A percentile compares a stretch with the other conserved stretches of the same genome.
Evolutionary conservation across 2,888 invertebrate genomes (phyloP).

Genomic region (Caenorhabditis becei): DNA sequence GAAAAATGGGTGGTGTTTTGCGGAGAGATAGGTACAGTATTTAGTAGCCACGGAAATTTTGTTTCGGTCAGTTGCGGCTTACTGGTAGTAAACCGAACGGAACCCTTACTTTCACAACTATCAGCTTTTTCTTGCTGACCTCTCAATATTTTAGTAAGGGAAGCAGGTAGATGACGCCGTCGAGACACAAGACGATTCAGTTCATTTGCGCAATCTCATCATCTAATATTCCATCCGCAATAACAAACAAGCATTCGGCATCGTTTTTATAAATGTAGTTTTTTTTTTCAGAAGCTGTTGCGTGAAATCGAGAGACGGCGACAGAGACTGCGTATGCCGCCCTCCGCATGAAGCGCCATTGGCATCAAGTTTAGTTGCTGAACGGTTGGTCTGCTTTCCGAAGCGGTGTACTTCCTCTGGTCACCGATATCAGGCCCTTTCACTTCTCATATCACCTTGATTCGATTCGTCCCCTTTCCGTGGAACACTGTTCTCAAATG

Average conservation of each 20-base stretch:
- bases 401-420: constrained; percentile 53
- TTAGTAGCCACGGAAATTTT: background rate
- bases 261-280: constrained; percentile 50
- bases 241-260: constrained; percentile 55
- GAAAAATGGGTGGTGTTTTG: background rate
- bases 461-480: background rate
- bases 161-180: background rate
- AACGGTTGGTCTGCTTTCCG: constrained; percentile 44
- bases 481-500: background rate
- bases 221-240: constrained; percentile 48
- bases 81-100: background rate
- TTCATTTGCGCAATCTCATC: constrained; percentile 52
- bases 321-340: constrained; percentile 54
- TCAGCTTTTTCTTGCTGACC: too few species aligned
- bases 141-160: too few species aligned
- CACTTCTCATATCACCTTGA: constrained; percentile 32
- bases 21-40: background rate
- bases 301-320: constrained; percentile 53
- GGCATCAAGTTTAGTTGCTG: constrained; percentile 60
- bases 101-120: too few species aligned
- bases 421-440: constrained; percentile 54
- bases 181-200: constrained; percentile 36
- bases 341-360: constrained; percentile 52
- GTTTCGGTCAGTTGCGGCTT: background rate
- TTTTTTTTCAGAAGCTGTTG: constrained; percentile 54